Conservation (phyloP, 2,888 invertebrate species). For the Perdita meconis region DNA sequence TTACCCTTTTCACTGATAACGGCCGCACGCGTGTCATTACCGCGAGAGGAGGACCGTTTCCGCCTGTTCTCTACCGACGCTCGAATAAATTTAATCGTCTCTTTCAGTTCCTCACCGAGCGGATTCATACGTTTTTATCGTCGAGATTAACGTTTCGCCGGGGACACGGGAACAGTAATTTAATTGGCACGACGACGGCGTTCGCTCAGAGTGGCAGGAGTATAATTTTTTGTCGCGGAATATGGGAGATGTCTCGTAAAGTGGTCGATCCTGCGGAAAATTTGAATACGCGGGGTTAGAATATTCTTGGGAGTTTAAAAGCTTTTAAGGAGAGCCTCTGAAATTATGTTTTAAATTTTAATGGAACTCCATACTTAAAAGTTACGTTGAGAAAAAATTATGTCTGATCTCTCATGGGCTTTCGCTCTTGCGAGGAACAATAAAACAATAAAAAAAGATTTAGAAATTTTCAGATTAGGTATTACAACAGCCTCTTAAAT, state of each 20-base stretch:
- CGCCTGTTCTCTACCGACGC: neutral
- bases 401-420: neutral
- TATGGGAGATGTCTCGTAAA: neutral
- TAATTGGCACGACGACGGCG: constrained; percentile 15
- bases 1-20: constrained; percentile 25
- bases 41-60: constrained; percentile 23
- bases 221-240: constrained; percentile 15
- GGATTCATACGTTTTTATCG: constrained; percentile 19
- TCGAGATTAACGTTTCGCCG: constrained; percentile 10
- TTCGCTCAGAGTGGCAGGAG: constrained; percentile 29
- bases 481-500: too few relatives aligned
- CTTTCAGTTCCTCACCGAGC: neutral
- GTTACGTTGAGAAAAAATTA: neutral
- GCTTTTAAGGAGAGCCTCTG: too few relatives aligned
- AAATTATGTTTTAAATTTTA: too few relatives aligned
- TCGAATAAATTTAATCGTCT: constrained; percentile 41
- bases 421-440: neutral
- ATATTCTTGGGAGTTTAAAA: too few relatives aligned
- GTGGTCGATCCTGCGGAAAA: too few relatives aligned
- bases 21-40: constrained; percentile 10
- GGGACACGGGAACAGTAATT: constrained; percentile 11
- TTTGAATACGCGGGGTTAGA: too few relatives aligned
- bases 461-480: too few relatives aligned
- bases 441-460: too few relatives aligned
- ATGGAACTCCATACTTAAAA: too few relatives aligned